phyloP scores from a whole-genome alignment of 2,797 vertebrate genomes.

The Buceros bicornis region DNA sequence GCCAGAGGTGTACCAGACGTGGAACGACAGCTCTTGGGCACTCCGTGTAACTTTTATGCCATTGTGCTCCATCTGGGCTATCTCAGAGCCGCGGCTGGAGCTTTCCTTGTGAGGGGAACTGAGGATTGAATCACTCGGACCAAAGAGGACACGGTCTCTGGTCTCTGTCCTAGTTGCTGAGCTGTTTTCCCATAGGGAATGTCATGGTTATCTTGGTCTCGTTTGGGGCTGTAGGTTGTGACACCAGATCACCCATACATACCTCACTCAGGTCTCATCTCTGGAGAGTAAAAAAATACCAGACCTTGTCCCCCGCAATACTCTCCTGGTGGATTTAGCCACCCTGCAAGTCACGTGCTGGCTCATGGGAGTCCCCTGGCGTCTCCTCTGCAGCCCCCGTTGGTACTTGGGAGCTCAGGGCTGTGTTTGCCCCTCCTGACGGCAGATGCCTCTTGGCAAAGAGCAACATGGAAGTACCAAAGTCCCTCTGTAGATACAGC shows the following conservation, averaged over 20 bases:
- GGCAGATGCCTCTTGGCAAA: neutral
- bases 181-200: neutral
- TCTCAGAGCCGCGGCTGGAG: neutral
- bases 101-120: neutral
- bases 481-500: neutral
- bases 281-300: neutral
- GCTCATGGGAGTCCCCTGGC: neutral
- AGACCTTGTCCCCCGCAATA: neutral
- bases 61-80: neutral
- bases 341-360: neutral
- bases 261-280: neutral
- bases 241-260: neutral
- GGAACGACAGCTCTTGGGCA: neutral
- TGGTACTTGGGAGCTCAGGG: neutral
- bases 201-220: neutral
- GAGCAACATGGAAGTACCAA: neutral
- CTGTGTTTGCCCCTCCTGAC: neutral
- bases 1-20: neutral
- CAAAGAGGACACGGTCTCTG: neutral
- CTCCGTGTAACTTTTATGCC: neutral
- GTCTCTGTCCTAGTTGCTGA: neutral
- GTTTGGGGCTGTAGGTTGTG: neutral
- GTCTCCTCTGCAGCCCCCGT: fast-evolving
- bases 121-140: neutral
- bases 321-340: neutral